phyloP scores from a whole-genome alignment of 2,797 vertebrate genomes.

The Taeniopygia guttata region DNA sequence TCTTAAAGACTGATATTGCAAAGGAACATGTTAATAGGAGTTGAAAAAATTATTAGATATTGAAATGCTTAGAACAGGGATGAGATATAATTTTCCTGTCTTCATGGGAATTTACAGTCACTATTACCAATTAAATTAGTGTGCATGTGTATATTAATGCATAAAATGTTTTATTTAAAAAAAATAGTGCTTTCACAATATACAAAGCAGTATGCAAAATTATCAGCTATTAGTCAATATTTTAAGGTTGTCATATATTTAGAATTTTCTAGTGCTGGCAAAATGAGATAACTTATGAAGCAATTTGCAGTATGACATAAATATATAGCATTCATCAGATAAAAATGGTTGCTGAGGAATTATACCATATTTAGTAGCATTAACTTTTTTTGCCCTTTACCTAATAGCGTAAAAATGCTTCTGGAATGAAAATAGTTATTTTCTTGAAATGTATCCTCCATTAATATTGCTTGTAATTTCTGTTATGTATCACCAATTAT shows the following conservation, averaged over 20 bases:
- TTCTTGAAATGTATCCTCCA: slow-evolving; percentile 38
- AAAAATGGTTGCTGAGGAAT: slow-evolving; percentile 43
- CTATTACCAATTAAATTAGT: not conserved
- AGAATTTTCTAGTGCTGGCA: not conserved
- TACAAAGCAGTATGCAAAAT: not conserved
- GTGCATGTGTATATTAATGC: not conserved
- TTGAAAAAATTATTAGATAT: not conserved
- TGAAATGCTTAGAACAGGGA: not conserved
- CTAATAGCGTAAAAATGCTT: slow-evolving; percentile 46
- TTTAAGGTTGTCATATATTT: slow-evolving; percentile 17
- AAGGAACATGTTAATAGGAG: not conserved
- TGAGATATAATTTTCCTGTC: not conserved
- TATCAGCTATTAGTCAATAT: not conserved
- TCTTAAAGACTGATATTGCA: not conserved
- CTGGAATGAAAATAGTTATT: slow-evolving; percentile 34
- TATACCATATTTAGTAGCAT: slow-evolving; percentile 50
- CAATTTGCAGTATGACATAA: slow-evolving; percentile 12
- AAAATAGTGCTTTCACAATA: not conserved
- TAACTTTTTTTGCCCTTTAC: slow-evolving; percentile 48
- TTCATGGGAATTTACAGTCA: not conserved
- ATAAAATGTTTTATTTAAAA: not conserved
- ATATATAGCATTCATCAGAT: slow-evolving; percentile 39
- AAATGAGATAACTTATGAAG: slow-evolving; percentile 41
- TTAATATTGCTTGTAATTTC: slow-evolving; percentile 36
- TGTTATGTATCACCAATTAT: slow-evolving; percentile 44